Base-by-base conservation (phyloP, 64 coral and sea anemone genomes). In the Trachythela sp. region DNA sequence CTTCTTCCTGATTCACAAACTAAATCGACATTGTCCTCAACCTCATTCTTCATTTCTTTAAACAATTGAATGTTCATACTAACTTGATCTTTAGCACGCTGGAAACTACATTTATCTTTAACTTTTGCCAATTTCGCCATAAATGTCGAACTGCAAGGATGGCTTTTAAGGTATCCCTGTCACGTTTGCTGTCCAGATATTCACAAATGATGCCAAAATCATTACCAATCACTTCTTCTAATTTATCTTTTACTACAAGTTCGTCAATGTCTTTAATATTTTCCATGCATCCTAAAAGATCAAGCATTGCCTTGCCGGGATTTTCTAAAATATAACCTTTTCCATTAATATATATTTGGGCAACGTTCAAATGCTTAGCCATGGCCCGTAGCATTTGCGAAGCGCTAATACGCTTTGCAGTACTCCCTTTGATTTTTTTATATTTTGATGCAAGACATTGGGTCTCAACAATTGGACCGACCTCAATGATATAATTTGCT, bases 381-480 rank as follows among this genome's bases (percentile, higher is more conserved):
- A 68, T n/a, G 30, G 59, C 15, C 20, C 20, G 20, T 22, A 22
- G 6, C 30, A 68, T n/a, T n/a, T 68, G 20, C 15, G 59, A 22
- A 6, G 59, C 3, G 7, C 30, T 31, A 7, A 68, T 68, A 2
- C 59, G 59, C 5, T 68, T 22, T 31, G 59, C 5, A 6, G 2
- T 31, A 6, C 30, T 68, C 18, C 36, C 39, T 86, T 93, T 93
- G 13, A 40, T 13, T 87, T 87, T 60, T 87, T 68, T 86, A 40
- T 93, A 93, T 11, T 86, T 48, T 22, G 54, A 58, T 77, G 50
- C 64, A 40, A 93, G 70, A 80, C 54, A 27, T 90, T 93, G 92
- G 8, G 49, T 93, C 20, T 76, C 18, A 35, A 93, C 45, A 40
- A 93, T 90, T 13, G 88, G 88, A 7, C 92, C 92, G 83, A 86